Conservation (phyloP, 2,797 vertebrate genomes). For the Pseudopleuronectes americanus region DNA sequence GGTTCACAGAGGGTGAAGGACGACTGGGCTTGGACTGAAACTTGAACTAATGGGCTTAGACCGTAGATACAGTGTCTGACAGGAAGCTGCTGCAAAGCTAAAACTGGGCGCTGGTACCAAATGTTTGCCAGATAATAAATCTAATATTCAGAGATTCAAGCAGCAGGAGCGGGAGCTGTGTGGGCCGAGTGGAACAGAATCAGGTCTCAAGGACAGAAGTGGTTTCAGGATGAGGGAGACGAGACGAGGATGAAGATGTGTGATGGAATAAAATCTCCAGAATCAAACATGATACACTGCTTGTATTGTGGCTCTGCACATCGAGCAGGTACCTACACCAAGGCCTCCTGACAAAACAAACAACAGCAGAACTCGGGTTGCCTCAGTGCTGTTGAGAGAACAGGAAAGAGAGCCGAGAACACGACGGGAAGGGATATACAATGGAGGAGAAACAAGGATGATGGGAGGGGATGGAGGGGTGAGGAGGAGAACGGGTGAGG, state of each 20-base stretch:
- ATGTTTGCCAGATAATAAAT: too few relatives aligned
- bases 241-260: too few relatives aligned
- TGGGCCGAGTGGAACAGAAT: too few relatives aligned
- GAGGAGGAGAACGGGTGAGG: conserved; percentile 21
- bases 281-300: too few relatives aligned
- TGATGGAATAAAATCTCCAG: too few relatives aligned
- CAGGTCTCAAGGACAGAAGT: too few relatives aligned
- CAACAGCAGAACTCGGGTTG: conserved; percentile 15
- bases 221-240: too few relatives aligned
- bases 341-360: not conserved
- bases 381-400: conserved; percentile 24
- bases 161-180: too few relatives aligned
- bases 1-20: not conserved
- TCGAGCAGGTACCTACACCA: too few relatives aligned
- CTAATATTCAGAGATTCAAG: too few relatives aligned
- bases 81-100: not conserved
- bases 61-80: not conserved
- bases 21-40: not conserved
- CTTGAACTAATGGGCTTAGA: not conserved
- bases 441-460: conserved; percentile 21
- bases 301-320: not conserved
- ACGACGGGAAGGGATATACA: conserved; percentile 66
- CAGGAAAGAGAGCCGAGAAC: conserved; percentile 50
- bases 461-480: not conserved
- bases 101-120: not conserved